phyloP scores from a whole-genome alignment of 2,797 vertebrate species.

The Falco naumanni region DNA sequence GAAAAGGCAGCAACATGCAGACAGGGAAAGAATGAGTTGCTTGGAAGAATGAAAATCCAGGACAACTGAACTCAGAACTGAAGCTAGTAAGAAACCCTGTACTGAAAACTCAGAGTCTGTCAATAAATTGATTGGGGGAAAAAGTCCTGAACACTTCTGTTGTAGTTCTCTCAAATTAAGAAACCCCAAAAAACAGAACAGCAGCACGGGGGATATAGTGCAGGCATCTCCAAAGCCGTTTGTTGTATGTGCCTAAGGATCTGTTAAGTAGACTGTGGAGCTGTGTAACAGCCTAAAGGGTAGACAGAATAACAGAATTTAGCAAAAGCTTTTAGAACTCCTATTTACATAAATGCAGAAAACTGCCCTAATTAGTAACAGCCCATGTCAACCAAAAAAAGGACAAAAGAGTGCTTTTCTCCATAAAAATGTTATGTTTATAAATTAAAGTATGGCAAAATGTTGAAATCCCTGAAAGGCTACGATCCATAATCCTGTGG shows the following conservation, averaged over 20 bases:
- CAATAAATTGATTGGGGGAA: not conserved
- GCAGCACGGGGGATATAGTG: not conserved
- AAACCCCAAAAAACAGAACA: not conserved
- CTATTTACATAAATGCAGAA: constrained; percentile 5
- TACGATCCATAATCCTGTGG: not conserved
- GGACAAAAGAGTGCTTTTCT: not conserved
- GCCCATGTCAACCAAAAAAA: not conserved
- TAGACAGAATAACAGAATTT: not conserved
- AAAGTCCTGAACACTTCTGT: not conserved
- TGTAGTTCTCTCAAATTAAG: not conserved
- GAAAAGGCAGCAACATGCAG: fast-evolving
- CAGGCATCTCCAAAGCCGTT: not conserved
- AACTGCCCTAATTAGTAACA: not conserved
- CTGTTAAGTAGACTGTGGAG: not conserved
- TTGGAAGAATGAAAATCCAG: not conserved
- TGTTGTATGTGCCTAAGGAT: not conserved
- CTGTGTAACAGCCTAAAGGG: not conserved
- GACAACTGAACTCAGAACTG: not conserved
- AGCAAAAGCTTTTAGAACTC: not conserved
- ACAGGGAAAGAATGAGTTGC: not conserved
- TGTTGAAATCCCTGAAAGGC: not conserved
- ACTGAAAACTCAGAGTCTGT: not conserved
- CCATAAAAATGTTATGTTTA: not conserved
- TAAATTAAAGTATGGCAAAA: not conserved
- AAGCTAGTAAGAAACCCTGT: not conserved